Base-by-base conservation (phyloP, 1,140 invertebrate genomes). In the Zaprionus ghesquierei region DNA sequence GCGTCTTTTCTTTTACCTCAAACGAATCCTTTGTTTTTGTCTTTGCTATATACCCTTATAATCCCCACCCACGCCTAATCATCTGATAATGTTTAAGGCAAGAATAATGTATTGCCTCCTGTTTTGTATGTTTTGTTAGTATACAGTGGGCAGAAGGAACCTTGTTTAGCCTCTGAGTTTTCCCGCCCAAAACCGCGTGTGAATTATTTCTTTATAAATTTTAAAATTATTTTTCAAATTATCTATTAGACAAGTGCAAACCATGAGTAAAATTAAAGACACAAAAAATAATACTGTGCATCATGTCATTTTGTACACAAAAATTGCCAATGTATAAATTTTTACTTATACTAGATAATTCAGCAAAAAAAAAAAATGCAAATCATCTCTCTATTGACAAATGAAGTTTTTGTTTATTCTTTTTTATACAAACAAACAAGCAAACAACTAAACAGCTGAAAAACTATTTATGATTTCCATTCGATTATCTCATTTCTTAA, bases 251-350 rank as follows among this genome's bases (percentile, higher is more conserved):
- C 73, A 54, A 60, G 54, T 60, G 38, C 72, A 53, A 84, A 69
- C 77, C 64, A 49, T 54, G 73, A 58, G 58, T 63, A 71, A 75
- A 51, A 27, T n/a, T 25, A 51, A 8, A 51, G 13, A 22, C 13
- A n/a, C n/a, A n/a, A 51, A 35, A 62, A 78, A 71, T 44, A 62
- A 80, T 68, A 73, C 64, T 81, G 78, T 81, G 59, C 75, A 75
- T 68, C 25, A 75, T 75, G 77, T 86, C 65, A 86, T 56, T 77
- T 69, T 77, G 63, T 79, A 86, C 68, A 77, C 81, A 86, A 61
- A 62, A 64, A 82, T 76, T 70, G 73, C 54, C 54, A 66, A 79
- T 87, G 84, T 87, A 79, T 87, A 84, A 73, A 71, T 69, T 82
- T 6, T 79, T 80, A 75, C 73, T 80, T 79, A 46, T 46, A n/a